Base-by-base conservation (phyloP, 1,140 invertebrate genomes). In the Drosophila sulfurigaster region DNA sequence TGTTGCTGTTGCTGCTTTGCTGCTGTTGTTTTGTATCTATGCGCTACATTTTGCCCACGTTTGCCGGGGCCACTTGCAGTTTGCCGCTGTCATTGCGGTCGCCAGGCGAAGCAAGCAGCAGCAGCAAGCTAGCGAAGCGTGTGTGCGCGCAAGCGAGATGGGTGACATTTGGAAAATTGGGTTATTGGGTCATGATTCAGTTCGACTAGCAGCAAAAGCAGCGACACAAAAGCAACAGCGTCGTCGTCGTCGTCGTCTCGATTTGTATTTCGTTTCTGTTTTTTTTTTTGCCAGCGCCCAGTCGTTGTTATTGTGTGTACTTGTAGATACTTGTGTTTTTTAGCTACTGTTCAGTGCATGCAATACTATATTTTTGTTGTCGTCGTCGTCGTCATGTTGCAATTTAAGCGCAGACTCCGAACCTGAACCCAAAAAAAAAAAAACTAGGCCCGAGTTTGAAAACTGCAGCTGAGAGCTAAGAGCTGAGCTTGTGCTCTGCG, bases 141-240 rank as follows among this genome's bases (percentile, higher is more conserved):
- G 79, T 38, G 79, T 38, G 81, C 45, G 54, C 38, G 81, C 48
- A 46, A 85, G 74, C 59, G 81, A 80, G 81, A 74, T 65, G 49
- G 75, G 16, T 30, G 32, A 15, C 64, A 63, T 60, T 78, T 65
- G 78, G 65, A 79, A 89, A 88, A 89, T 88, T 88, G 57, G 85
- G 85, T 88, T 88, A 88, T 85, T 88, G 86, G 85, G 85, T 88
- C 85, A 88, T 88, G 85, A 88, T 88, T 88, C 85, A 88, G 85
- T 88, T 88, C 78, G 85, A 89, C 82, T 63, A 41, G 85, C 83
- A 89, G 75, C 75, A 83, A 86, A 79, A 74, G 68, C 67, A 74
- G 68, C 67, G 43, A 54, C 54, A 75, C 62, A 65, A 56, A 65
- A 65, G 62, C 62, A 65, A 65, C 62, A 65, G 62, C 62, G 56